Conservation (phyloP, 2,888 invertebrate genomes). For the Xestia c-nigrum region DNA sequence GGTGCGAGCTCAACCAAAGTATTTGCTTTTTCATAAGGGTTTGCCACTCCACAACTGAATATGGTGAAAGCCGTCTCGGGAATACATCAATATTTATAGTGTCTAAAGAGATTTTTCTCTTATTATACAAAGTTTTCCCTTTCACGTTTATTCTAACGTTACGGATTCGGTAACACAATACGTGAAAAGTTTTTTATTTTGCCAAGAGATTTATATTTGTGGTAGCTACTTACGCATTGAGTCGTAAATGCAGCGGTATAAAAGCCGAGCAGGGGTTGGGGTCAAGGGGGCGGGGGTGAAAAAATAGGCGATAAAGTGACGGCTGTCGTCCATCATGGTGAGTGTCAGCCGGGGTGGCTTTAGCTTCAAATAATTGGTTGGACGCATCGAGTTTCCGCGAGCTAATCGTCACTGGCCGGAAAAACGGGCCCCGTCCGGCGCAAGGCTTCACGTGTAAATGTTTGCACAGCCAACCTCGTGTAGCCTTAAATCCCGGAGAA, state of each 20-base stretch:
- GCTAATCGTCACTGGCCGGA: constrained; percentile 69
- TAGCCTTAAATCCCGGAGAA: constrained; percentile 37
- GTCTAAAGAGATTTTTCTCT: constrained; percentile 64
- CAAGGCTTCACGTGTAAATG: constrained; percentile 50
- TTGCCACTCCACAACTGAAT: constrained; percentile 66
- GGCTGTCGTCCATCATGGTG: constrained; percentile 78
- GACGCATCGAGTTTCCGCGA: constrained; percentile 67
- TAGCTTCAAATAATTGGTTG: constrained; percentile 79
- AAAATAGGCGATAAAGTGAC: constrained; percentile 78
- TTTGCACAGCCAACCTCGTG: constrained; percentile 51
- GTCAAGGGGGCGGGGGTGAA: constrained; percentile 69
- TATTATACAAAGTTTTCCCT: constrained; percentile 66
- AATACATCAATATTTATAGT: constrained; percentile 72
- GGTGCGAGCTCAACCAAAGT: constrained; percentile 77
- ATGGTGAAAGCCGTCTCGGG: constrained; percentile 67
- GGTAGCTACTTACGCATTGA: constrained; percentile 58
- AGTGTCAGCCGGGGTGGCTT: constrained; percentile 71
- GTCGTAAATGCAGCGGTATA: constrained; percentile 68
- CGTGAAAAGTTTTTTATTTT: constrained; percentile 61
- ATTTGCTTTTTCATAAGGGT: constrained; percentile 81
- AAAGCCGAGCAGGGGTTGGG: constrained; percentile 61
- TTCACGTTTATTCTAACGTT: constrained; percentile 64
- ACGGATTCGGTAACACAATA: constrained; percentile 55
- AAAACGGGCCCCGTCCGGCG: constrained; percentile 60
- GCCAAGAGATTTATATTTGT: constrained; percentile 60